These are phyloP conservation scores for Ceramica pisi DNA, from an alignment of 2,888 invertebrate genomes.

Conservation along the genomic window DNA sequence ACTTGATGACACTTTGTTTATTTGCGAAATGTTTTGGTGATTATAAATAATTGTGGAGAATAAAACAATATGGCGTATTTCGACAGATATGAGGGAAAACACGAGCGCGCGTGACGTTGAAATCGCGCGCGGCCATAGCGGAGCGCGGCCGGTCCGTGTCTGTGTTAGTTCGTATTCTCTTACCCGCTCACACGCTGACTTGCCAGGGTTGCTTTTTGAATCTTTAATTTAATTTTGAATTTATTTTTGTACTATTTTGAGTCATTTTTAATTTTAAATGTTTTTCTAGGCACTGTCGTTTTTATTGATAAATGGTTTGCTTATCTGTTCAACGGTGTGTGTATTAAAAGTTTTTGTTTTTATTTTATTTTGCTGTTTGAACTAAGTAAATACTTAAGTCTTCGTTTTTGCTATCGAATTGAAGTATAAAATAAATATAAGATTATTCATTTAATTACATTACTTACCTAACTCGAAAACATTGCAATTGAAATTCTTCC, in stretches of 20 bases:
- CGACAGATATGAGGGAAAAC: constrained; percentile 84
- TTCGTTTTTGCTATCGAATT: too few species aligned
- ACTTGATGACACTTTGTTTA: constrained; percentile 42
- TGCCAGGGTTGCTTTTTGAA: constrained; percentile 78
- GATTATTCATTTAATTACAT: too few species aligned
- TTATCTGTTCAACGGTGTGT: neutral
- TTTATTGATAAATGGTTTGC: neutral
- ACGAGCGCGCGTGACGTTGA: constrained; percentile 76
- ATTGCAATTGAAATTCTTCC: too few species aligned
- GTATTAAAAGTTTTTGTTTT: neutral
- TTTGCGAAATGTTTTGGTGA: constrained; percentile 63
- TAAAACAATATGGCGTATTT: constrained; percentile 88
- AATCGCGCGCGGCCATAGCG: constrained; percentile 80
- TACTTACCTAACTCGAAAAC: too few species aligned
- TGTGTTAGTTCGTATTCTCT: constrained; percentile 83
- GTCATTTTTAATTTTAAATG: neutral
- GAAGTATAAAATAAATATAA: too few species aligned
- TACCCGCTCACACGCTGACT: constrained; percentile 84
- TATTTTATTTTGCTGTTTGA: too few species aligned
- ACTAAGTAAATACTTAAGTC: too few species aligned
- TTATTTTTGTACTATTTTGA: constrained; percentile 4
- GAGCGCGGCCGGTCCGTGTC: constrained; percentile 81
- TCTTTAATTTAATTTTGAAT: constrained; percentile 54
- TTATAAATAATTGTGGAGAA: constrained; percentile 75
- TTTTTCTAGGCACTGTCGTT: neutral